Percentiles rank a stretch among this genome's conserved stretches.
Conservation (phyloP, 2,888 invertebrate genomes). For the Oxystoma pomonae region DNA sequence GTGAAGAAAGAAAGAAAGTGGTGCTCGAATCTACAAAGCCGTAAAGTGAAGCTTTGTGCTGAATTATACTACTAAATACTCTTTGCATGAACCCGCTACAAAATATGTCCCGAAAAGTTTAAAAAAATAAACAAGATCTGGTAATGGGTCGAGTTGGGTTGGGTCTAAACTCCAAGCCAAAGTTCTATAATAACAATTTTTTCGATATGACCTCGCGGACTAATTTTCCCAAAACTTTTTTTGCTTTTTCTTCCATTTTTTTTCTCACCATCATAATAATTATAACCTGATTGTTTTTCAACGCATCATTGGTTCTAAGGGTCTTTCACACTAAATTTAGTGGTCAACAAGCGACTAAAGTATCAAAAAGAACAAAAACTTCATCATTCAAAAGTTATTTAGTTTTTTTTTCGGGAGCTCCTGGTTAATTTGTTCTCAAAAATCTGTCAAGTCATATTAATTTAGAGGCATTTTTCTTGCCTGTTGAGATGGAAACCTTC, state of each 20-base stretch:
- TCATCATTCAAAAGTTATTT: background rate
- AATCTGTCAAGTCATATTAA: background rate
- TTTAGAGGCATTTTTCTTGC: background rate
- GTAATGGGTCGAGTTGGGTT: no score
- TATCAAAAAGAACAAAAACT: background rate
- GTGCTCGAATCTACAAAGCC: no score
- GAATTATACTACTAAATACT: no score
- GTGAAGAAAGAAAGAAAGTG: no score
- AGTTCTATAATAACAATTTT: no score
- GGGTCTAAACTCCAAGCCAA: no score
- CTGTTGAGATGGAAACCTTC: background rate
- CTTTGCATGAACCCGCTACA: no score
- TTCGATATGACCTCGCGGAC: no score
- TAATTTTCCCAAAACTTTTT: background rate
- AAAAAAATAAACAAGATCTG: no score
- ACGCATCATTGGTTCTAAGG: background rate
- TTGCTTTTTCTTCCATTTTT: background rate
- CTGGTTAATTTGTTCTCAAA: background rate
- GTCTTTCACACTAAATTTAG: background rate
- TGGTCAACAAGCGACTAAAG: background rate
- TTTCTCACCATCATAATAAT: slow-evolving; percentile 12
- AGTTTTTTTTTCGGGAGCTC: background rate
- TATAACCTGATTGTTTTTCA: slow-evolving; percentile 8
- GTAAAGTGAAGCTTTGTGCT: no score
- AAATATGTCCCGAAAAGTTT: no score